These are phyloP conservation scores for Anadara kagoshimensis DNA, from an alignment of 1,140 invertebrate genomes.

Conservation along the genomic window DNA sequence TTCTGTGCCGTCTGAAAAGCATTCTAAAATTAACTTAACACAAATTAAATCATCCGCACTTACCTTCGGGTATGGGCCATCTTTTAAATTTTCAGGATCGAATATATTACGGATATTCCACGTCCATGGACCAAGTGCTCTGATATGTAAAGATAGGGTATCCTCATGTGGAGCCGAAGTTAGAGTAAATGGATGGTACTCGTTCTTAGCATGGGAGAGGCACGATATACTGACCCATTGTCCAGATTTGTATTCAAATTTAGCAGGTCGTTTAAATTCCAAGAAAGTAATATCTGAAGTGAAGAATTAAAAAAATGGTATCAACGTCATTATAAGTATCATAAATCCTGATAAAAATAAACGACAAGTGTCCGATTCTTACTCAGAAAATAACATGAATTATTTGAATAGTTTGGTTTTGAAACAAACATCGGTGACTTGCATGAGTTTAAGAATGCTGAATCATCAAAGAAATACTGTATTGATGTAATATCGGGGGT, in stretches of 20 bases:
- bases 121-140: constrained; percentile 94
- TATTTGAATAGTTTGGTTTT: too few relatives aligned
- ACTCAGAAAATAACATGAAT: too few relatives aligned
- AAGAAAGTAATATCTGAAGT: constrained; percentile 77
- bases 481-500: too few relatives aligned
- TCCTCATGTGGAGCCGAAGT: constrained; percentile 99
- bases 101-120: constrained; percentile 98
- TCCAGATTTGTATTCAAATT: constrained; percentile 95
- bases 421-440: too few relatives aligned
- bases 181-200: constrained; percentile 98
- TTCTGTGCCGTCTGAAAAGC: too few relatives aligned
- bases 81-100: constrained; percentile 94
- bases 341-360: too few relatives aligned
- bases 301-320: constrained; percentile 3
- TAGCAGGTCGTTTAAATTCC: constrained; percentile 87
- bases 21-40: too few relatives aligned
- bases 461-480: too few relatives aligned
- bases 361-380: too few relatives aligned
- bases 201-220: constrained; percentile 91
- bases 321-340: too few relatives aligned
- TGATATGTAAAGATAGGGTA: constrained; percentile 97
- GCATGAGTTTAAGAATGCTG: too few relatives aligned
- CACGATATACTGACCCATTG: constrained; percentile 94
- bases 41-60: too few relatives aligned
- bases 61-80: constrained; percentile 85